These are phyloP conservation scores for Psammodynastes pulverulentus DNA, from an alignment of 2,113 vertebrate species.

Conservation along the genomic window DNA sequence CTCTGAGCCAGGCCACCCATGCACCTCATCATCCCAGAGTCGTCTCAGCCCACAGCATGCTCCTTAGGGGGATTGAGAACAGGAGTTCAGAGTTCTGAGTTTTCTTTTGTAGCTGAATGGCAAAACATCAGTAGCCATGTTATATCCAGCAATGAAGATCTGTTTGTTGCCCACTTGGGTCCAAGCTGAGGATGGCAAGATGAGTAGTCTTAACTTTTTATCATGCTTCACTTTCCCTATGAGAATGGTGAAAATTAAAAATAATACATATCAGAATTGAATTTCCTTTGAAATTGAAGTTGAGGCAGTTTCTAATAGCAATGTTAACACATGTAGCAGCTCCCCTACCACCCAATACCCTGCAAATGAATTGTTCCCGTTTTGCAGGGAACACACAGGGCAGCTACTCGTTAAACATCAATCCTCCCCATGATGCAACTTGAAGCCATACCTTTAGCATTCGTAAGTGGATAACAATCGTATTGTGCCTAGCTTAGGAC, in stretches of 20 bases:
- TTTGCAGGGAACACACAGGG: not conserved
- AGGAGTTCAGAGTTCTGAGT: not conserved
- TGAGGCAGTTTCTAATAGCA: not conserved
- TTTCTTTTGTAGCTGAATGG: constrained; percentile 17
- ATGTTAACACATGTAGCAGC: not conserved
- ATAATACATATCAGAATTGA: not conserved
- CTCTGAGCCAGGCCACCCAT: constrained; percentile 44
- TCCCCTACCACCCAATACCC: not conserved
- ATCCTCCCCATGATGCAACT: not conserved
- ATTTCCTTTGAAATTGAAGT: not conserved
- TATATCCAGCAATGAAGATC: not conserved
- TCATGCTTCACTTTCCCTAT: constrained; percentile 33
- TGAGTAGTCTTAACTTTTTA: not conserved
- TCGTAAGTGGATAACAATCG: not conserved
- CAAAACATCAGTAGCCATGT: constrained; percentile 42
- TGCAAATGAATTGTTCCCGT: not conserved
- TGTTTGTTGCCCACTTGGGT: not conserved
- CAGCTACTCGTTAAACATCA: not conserved
- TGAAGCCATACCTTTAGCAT: not conserved
- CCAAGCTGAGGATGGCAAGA: not conserved
- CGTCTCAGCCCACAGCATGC: not conserved
- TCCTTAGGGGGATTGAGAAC: not conserved
- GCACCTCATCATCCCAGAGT: constrained; percentile 11
- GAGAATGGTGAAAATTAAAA: constrained; percentile 17
- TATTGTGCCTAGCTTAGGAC: not conserved